phyloP scores from a whole-genome alignment of 2,888 invertebrate species.

The Nysson spinosus region DNA sequence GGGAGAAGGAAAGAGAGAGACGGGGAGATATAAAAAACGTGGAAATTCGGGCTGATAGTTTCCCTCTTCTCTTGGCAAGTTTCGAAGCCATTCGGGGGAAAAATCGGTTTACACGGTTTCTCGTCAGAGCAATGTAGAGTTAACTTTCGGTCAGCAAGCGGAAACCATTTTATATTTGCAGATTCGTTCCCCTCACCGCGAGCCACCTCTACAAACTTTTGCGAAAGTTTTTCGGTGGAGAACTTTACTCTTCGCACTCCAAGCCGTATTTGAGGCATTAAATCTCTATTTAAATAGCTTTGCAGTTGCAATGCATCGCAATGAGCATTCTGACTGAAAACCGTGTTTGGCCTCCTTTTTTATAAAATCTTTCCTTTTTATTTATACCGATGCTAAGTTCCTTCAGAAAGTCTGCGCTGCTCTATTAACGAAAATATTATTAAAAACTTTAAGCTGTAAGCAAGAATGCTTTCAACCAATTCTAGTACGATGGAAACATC shows the following conservation, averaged over 20 bases:
- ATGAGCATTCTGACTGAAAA: constrained; percentile 2
- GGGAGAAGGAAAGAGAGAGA: not conserved
- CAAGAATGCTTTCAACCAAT: too few species aligned
- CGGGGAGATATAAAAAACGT: not conserved
- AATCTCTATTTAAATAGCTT: constrained; percentile 28
- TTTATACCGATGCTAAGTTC: too few species aligned
- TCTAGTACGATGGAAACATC: too few species aligned
- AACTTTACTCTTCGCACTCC: constrained; percentile 33
- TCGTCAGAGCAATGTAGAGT: constrained; percentile 1
- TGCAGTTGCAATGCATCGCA: not conserved
- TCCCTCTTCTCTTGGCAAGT: constrained; percentile 1
- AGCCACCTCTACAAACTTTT: constrained; percentile 15
- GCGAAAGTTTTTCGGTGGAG: constrained; percentile 24
- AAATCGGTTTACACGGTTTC: constrained; percentile 27
- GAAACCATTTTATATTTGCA: constrained; percentile 41
- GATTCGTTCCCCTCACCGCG: constrained; percentile 17
- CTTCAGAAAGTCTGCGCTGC: too few species aligned
- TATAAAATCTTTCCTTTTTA: too few species aligned
- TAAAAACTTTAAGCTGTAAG: too few species aligned
- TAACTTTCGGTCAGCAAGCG: constrained; percentile 27
- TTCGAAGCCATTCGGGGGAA: not conserved
- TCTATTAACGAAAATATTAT: too few species aligned
- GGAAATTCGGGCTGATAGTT: constrained; percentile 24
- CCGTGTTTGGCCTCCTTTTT: too few species aligned
- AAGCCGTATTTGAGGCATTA: constrained; percentile 18